Percentiles rank a stretch among this genome's conserved stretches.
phyloP scores from a whole-genome alignment of 2,113 vertebrate species.

The Axis porcinus region DNA sequence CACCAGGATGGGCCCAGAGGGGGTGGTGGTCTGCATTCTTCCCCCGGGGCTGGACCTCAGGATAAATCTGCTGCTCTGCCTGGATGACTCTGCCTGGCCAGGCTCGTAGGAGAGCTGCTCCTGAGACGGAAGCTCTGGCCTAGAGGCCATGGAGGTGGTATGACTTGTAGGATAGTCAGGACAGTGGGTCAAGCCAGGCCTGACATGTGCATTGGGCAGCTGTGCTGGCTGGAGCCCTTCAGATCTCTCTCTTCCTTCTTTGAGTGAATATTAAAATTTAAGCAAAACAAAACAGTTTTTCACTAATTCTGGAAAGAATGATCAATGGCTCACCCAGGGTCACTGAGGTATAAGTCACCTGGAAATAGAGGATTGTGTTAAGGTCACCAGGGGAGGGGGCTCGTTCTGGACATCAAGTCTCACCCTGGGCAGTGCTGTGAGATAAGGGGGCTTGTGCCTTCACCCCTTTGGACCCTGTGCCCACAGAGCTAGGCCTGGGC shows the following conservation, averaged over 20 bases:
- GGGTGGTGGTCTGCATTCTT: not conserved
- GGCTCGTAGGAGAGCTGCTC: not conserved
- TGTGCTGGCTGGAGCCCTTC: not conserved
- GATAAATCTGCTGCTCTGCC: not conserved
- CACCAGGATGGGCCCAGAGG: not conserved
- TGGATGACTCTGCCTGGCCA: not conserved
- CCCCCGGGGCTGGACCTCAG: not conserved
- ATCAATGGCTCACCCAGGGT: not conserved
- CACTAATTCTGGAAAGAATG: not conserved
- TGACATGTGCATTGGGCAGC: not conserved
- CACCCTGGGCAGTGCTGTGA: not conserved
- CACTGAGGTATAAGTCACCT: not conserved
- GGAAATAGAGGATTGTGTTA: not conserved
- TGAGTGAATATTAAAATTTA: not conserved
- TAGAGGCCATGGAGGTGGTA: not conserved
- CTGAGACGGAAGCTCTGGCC: not conserved
- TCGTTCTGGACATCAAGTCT: not conserved
- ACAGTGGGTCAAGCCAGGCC: not conserved
- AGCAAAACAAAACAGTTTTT: not conserved
- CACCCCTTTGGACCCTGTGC: not conserved
- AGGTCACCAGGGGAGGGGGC: not conserved
- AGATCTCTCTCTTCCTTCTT: not conserved
- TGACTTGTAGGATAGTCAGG: not conserved
- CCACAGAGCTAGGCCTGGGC: not conserved
- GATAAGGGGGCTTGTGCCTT: not conserved